phyloP scores from a whole-genome alignment of 2,797 vertebrate genomes.

The Periophthalmus magnuspinnatus region DNA sequence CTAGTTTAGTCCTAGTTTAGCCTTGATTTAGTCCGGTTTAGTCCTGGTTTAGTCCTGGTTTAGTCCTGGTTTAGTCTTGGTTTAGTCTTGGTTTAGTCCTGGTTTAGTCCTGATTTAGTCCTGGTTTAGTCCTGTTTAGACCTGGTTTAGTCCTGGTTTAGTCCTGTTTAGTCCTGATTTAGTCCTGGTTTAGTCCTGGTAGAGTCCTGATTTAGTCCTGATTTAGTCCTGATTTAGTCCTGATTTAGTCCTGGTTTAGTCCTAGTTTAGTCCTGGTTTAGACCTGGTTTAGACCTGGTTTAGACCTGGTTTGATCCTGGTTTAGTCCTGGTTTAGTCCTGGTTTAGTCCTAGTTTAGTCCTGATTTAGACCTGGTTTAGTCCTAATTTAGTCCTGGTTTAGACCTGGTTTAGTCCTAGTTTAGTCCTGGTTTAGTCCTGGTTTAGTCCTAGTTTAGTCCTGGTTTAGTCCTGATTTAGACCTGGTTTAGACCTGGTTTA shows the following conservation, averaged over 20 bases:
- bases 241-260: no score
- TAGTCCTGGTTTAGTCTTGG: background rate
- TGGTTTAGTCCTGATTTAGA: background rate
- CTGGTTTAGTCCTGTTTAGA: no score
- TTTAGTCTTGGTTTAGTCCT: background rate
- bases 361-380: background rate
- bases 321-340: background rate
- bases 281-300: background rate
- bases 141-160: no score
- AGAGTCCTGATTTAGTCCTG: no score
- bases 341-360: no score
- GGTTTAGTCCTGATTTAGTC: background rate
- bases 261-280: no score
- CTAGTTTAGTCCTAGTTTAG: no score
- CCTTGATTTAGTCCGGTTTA: background rate
- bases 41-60: background rate
- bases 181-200: no score
- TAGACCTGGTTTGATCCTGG: no score
- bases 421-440: no score
- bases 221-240: no score
- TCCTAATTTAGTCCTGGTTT: background rate
- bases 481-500: background rate
- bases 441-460: background rate
- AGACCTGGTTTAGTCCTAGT: constrained; percentile 1
- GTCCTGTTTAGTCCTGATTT: no score